Base-by-base conservation (phyloP, 2,113 vertebrate genomes). In the Macaca mulatta region DNA sequence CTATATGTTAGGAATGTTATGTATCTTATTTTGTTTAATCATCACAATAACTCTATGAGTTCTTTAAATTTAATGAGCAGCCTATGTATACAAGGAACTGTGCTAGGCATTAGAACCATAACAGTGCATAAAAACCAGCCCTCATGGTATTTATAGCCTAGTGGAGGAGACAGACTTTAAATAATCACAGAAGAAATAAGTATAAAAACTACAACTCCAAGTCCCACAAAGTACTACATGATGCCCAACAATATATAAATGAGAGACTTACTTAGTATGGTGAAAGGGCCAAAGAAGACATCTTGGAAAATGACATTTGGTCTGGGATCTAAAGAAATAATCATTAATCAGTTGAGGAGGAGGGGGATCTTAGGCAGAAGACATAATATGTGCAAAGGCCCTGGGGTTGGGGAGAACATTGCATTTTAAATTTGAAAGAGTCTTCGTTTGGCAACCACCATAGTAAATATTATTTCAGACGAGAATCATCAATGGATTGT, bases 281-380 rank as follows among this genome's bases (percentile, higher is more conserved):
- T 5, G 5, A 20, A 32, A 69, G 38, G 11, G 10, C 3, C 50
- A 91, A 35, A 40, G 18, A 93, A 81, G 35, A 55, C 16, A 80
- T 35, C 27, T 74, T 64, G 92, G 59, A 79, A 89, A 75, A 77
- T 23, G 83, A 45, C 13, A 55, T 78, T 85, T 78, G 59, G 43
- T 78, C 38, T 86, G 79, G 84, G 45, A 72, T 38, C n/a, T 78
- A 89, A 97, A 88, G n/a, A 88, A 90, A 93, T 30, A 84, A 74
- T 52, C 0, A 84, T 25, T 67, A 70, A 52, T 25, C 9, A 83
- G 75, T 16, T 93, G 22, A 89, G 1, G 3, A 83, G 27, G 25
- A 35, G 3, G 74, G 8, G 25, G 61, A 95, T 64, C 84, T 40
- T 16, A 84, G 43, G 70, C 27, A 81, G 67, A 82, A 93, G 23